Evolutionary conservation across 2,888 invertebrate species (phyloP).

Genomic region (Theodoxus fluviatilis): DNA sequence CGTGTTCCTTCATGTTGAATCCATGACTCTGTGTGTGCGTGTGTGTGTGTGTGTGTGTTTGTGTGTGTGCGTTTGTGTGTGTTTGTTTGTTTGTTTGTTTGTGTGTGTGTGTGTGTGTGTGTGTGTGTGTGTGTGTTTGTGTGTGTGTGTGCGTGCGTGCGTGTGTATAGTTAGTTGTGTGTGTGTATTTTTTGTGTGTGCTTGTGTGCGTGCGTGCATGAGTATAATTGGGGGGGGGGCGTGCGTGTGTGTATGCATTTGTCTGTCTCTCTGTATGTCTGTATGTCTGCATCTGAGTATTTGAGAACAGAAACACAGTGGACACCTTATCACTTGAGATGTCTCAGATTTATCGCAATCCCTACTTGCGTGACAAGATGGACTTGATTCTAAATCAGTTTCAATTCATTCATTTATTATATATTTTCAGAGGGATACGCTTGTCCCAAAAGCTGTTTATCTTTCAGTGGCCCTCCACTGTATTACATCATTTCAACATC

Average conservation of each 20-base stretch:
- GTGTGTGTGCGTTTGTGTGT: conserved; percentile 11
- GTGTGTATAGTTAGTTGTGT: background rate
- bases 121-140: conserved; percentile 19
- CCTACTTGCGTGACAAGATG: no score
- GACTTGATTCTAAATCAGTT: no score
- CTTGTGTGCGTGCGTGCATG: conserved; percentile 5
- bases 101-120: conserved; percentile 14
- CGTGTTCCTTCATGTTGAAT: background rate
- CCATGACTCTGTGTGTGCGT: background rate
- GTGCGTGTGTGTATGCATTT: background rate
- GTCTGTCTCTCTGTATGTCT: conserved; percentile 13
- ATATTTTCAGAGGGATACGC: no score
- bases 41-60: background rate
- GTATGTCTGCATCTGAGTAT: no score
- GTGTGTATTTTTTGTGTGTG: conserved; percentile 17
- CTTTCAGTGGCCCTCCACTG: background rate
- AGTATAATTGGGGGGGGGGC: background rate
- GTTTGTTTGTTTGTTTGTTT: background rate
- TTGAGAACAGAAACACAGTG: no score
- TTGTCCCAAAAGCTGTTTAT: background rate
- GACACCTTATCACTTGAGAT: no score
- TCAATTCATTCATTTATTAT: no score
- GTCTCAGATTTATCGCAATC: no score
- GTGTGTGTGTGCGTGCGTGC: conserved; percentile 13
- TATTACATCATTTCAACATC: background rate